Evolutionary conservation across 2,113 vertebrate genomes (phyloP).

Genomic region (Seriola dumerili): DNA sequence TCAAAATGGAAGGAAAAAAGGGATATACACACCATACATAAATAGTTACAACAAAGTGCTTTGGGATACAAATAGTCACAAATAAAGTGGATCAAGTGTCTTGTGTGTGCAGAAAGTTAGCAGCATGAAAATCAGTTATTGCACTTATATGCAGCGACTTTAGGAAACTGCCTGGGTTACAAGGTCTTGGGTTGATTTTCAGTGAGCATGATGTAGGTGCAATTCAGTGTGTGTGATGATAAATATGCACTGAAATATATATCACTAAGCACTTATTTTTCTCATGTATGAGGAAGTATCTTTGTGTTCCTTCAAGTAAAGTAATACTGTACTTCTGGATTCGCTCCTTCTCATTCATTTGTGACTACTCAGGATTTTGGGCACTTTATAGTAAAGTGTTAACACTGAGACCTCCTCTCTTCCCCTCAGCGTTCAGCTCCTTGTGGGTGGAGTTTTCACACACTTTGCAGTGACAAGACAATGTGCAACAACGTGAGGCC

Average conservation of each 20-base stretch:
- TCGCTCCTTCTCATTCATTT: neutral
- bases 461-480: constrained; percentile 81
- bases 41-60: neutral
- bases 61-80: neutral
- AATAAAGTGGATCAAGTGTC: neutral
- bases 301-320: neutral
- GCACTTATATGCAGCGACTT: neutral
- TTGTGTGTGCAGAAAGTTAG: neutral
- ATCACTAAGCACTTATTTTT: neutral
- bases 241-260: neutral
- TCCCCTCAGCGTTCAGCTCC: constrained; percentile 30
- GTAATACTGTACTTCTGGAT: neutral
- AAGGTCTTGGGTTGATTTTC: neutral
- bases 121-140: no score
- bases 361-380: neutral
- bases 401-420: constrained; percentile 11
- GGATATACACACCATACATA: no score
- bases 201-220: neutral
- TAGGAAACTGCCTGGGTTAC: neutral
- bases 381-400: neutral
- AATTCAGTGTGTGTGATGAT: neutral
- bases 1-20: no score
- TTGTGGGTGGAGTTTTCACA: constrained; percentile 85
- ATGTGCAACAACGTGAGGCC: constrained; percentile 75
- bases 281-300: neutral